These are phyloP conservation scores for Temnothorax curvispinosus DNA, from an alignment of 1,140 invertebrate species.

Conservation along the genomic window DNA sequence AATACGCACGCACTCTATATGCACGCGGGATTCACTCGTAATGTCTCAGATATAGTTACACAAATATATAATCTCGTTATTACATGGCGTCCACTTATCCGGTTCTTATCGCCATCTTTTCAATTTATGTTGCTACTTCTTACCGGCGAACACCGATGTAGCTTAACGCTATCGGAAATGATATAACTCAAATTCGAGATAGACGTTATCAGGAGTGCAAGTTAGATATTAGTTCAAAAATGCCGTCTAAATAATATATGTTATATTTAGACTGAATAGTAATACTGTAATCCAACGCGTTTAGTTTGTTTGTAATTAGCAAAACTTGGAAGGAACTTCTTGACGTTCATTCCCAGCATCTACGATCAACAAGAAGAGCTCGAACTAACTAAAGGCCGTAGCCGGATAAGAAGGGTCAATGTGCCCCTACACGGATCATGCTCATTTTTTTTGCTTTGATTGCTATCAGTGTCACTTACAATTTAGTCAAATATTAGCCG, in stretches of 20 bases:
- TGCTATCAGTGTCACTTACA: too few relatives aligned
- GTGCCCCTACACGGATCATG: too few relatives aligned
- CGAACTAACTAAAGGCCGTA: too few relatives aligned
- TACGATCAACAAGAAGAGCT: background rate
- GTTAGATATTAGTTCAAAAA: background rate
- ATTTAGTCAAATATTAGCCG: too few relatives aligned
- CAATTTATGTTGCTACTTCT: background rate
- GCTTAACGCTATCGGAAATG: background rate
- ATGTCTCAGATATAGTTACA: background rate
- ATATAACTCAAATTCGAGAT: background rate
- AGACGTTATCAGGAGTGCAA: background rate
- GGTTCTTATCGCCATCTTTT: background rate
- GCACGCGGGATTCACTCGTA: background rate
- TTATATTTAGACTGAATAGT: background rate
- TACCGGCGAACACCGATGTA: background rate
- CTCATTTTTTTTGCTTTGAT: too few relatives aligned
- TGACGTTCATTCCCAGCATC: background rate
- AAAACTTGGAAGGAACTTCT: background rate
- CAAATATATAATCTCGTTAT: slow-evolving; percentile 17
- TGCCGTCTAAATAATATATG: background rate
- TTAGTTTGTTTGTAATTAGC: background rate
- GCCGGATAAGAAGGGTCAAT: too few relatives aligned
- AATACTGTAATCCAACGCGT: background rate
- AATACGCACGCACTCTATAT: slow-evolving; percentile 27
- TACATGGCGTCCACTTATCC: slow-evolving; percentile 18